phyloP scores from a whole-genome alignment of 2,888 invertebrate genomes.

The Scelioninae gen. 2 region DNA sequence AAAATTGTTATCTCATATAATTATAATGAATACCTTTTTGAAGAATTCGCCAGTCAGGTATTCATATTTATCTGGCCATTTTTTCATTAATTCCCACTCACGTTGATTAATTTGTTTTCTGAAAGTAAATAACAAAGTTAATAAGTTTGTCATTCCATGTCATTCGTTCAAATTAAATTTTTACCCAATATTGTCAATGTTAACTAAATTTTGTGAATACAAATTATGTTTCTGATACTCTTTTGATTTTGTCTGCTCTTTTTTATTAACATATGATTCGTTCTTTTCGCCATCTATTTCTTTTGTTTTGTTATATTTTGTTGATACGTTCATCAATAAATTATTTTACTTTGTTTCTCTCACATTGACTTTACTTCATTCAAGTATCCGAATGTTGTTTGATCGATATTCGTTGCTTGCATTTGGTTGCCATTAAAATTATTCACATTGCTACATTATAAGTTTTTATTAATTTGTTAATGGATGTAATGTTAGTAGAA shows the following conservation, averaged over 20 bases:
- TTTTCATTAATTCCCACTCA: conserved; percentile 62
- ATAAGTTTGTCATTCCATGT: too few relatives aligned
- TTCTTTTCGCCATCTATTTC: conserved; percentile 11
- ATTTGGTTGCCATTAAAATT: conserved; percentile 2
- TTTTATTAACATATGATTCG: conserved; percentile 29
- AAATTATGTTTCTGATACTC: conserved; percentile 11
- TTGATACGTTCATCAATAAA: conserved; percentile 42
- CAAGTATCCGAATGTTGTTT: conserved; percentile 22
- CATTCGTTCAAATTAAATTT: conserved; percentile 8
- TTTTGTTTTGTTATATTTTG: conserved; percentile 30
- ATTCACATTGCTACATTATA: too few relatives aligned
- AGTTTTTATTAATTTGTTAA: too few relatives aligned
- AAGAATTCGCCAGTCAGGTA: conserved; percentile 65
- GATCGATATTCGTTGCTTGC: conserved; percentile 24
- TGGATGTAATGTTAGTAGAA: too few relatives aligned
- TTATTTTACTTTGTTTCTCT: conserved; percentile 14
- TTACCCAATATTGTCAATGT: conserved; percentile 47
- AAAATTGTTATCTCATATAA: too few relatives aligned
- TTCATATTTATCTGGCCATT: conserved; percentile 65
- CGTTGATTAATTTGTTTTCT: conserved; percentile 67
- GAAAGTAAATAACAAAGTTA: too few relatives aligned
- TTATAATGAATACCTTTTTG: conserved; percentile 62
- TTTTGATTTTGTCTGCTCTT: conserved; percentile 20
- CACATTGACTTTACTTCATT: too few relatives aligned
- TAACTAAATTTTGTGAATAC: conserved; percentile 37